phyloP scores from a whole-genome alignment of 2,888 invertebrate genomes.

The Pseudoips prasinana region DNA sequence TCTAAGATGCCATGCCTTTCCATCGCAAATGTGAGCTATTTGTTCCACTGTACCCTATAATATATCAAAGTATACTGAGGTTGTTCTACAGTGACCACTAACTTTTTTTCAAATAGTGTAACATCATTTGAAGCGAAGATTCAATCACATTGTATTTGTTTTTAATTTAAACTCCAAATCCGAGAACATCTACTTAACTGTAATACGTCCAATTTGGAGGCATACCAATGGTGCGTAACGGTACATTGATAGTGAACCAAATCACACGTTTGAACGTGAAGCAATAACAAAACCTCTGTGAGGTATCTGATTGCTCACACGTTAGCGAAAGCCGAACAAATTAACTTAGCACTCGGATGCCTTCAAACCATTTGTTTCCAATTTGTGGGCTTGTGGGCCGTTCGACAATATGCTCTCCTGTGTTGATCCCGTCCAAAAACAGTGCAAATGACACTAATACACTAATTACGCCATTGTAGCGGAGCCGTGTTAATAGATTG shows the following conservation, averaged over 20 bases:
- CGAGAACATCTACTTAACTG: slow-evolving; percentile 23
- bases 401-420: slow-evolving; percentile 69
- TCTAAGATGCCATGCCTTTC: too few species aligned
- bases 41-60: too few species aligned
- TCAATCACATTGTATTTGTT: slow-evolving; percentile 25
- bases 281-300: slow-evolving; percentile 50
- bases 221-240: slow-evolving; percentile 40
- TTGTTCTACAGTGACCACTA: too few species aligned
- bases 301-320: slow-evolving; percentile 68
- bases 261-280: slow-evolving; percentile 44
- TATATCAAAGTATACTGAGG: too few species aligned
- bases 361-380: slow-evolving; percentile 72
- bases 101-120: too few species aligned
- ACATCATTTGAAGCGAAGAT: neutral
- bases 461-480: slow-evolving; percentile 74
- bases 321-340: slow-evolving; percentile 79
- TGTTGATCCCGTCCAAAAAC: slow-evolving; percentile 79
- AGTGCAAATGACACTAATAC: slow-evolving; percentile 81
- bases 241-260: slow-evolving; percentile 44
- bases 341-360: slow-evolving; percentile 73
- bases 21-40: too few species aligned
- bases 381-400: slow-evolving; percentile 69
- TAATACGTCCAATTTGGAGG: slow-evolving; percentile 30
- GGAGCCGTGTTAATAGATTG: slow-evolving; percentile 65
- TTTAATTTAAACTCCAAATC: slow-evolving; percentile 32